Percentiles rank a stretch among this genome's conserved stretches.
phyloP scores from a whole-genome alignment of 2,797 vertebrate species.

The Rachycentron canadum region DNA sequence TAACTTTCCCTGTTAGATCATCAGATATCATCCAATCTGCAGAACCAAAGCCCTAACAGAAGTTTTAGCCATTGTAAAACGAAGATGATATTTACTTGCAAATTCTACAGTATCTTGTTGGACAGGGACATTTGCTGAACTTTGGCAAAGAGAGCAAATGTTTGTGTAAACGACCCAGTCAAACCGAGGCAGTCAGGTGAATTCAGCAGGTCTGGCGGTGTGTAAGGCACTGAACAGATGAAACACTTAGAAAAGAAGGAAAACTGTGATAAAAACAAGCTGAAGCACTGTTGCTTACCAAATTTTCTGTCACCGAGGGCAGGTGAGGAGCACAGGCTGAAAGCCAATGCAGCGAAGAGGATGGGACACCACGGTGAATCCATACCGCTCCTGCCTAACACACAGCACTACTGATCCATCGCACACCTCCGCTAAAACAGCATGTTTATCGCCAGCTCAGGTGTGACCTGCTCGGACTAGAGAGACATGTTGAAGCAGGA shows the following conservation, averaged over 20 bases:
- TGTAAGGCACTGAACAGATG: accelerated
- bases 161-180: background rate
- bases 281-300: conserved; percentile 75
- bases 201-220: conserved; percentile 18
- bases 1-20: conserved; percentile 60
- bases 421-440: conserved; percentile 70
- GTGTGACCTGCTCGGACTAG: conserved; percentile 30
- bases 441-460: conserved; percentile 55
- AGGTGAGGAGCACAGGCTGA: conserved; percentile 70
- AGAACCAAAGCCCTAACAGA: conserved; percentile 4
- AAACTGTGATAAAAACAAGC: background rate
- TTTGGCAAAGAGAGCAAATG: conserved; percentile 45
- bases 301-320: conserved; percentile 79
- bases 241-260: background rate
- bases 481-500: conserved; percentile 26
- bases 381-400: conserved; percentile 75
- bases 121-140: conserved; percentile 28
- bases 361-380: conserved; percentile 74
- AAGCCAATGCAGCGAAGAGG: conserved; percentile 74
- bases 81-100: background rate
- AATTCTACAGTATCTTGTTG: background rate
- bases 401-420: conserved; percentile 74
- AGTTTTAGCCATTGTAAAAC: conserved; percentile 1
- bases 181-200: background rate
- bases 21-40: conserved; percentile 27